Conservation (phyloP, 1,140 invertebrate genomes). For the Lepidurus arcticus region DNA sequence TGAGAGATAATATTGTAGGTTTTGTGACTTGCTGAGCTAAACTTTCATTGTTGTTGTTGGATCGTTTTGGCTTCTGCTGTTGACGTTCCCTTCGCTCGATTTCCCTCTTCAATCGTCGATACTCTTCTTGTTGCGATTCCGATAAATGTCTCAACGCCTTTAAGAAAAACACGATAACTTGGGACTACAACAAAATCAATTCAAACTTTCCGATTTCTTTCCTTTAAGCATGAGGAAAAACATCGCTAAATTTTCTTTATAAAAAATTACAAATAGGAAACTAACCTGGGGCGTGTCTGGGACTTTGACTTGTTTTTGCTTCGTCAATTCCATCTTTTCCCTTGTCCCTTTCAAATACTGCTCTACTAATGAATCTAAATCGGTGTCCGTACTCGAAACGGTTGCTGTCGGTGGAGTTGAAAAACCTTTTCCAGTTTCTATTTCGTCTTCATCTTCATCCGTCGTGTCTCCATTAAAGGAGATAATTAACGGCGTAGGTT, state of each 20-base stretch:
- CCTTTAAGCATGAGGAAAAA: background rate
- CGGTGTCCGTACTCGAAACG: background rate
- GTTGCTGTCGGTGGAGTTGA: background rate
- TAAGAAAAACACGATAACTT: background rate
- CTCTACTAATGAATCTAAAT: background rate
- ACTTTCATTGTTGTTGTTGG: background rate
- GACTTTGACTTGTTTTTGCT: background rate
- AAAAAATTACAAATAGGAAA: background rate
- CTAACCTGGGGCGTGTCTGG: background rate
- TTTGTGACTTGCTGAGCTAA: background rate
- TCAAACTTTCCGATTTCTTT: too few relatives aligned
- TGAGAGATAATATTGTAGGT: background rate
- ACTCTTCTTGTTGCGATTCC: background rate
- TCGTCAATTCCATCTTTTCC: background rate
- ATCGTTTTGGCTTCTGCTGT: background rate
- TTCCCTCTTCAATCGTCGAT: background rate
- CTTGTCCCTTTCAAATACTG: slow-evolving; percentile 1
- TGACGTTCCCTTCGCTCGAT: background rate
- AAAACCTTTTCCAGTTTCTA: background rate
- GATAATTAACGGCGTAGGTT: slow-evolving; percentile 9
- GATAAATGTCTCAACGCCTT: background rate
- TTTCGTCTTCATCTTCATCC: background rate
- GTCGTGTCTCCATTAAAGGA: background rate
- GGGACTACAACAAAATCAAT: background rate
- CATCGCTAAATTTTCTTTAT: background rate